A percentile compares a stretch with the other conserved stretches of the same genome.
Evolutionary conservation across 2,113 vertebrate species (phyloP).

Genomic region (Myotis davidii): DNA sequence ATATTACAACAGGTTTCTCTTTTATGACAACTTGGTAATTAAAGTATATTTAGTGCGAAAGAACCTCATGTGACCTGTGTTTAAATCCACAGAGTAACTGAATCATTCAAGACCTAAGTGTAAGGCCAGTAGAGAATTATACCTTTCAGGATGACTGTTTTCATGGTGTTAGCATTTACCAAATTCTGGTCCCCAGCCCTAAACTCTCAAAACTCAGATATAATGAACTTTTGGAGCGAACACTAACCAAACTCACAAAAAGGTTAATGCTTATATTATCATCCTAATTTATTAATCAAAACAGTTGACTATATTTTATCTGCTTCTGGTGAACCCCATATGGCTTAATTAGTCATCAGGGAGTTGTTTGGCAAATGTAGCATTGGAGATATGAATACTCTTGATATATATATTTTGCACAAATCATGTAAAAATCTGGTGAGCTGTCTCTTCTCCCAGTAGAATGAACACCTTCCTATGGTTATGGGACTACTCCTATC

Average conservation of each 20-base stretch:
- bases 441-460: neutral
- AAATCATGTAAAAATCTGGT: conserved; percentile 14
- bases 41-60: neutral
- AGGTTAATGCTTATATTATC: conserved; percentile 7
- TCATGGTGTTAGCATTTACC: conserved; percentile 26
- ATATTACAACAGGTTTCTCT: neutral
- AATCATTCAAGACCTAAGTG: neutral
- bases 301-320: neutral
- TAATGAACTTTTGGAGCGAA: conserved; percentile 1
- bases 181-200: conserved; percentile 16
- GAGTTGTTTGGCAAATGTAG: conserved; percentile 17
- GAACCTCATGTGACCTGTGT: conserved; percentile 17
- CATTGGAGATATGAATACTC: neutral
- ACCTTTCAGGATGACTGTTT: conserved; percentile 9
- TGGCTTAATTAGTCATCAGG: conserved; percentile 17
- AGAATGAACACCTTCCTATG: neutral
- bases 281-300: conserved; percentile 28
- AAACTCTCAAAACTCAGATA: conserved; percentile 41
- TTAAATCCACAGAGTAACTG: conserved; percentile 41
- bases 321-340: neutral
- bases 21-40: conserved; percentile 26
- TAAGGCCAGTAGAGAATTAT: neutral
- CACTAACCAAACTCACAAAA: conserved; percentile 6
- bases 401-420: conserved; percentile 23
- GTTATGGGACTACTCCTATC: neutral